Evolutionary conservation across 2,888 invertebrate species (phyloP).

Genomic region (Cyaniris semiargus): DNA sequence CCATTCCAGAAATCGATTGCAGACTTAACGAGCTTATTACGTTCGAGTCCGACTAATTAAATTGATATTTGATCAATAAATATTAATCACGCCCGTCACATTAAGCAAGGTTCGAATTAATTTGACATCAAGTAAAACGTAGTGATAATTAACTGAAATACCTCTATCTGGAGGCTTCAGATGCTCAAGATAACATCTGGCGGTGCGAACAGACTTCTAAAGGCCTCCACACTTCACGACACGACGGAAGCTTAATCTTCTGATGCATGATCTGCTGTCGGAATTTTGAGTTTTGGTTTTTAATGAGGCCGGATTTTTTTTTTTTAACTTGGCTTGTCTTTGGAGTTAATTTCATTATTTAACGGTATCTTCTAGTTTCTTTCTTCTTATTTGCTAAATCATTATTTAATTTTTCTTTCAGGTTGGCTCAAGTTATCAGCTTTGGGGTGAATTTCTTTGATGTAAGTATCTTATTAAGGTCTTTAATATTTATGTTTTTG

Average conservation of each 20-base stretch:
- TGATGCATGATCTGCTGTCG: not conserved
- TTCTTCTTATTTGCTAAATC: not conserved
- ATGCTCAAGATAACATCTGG: slow-evolving; percentile 33
- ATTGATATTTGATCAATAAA: slow-evolving; percentile 19
- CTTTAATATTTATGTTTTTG: not conserved
- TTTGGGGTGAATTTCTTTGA: not conserved
- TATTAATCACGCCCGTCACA: slow-evolving; percentile 26
- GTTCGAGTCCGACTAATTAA: slow-evolving; percentile 23
- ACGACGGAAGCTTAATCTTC: slow-evolving; percentile 15
- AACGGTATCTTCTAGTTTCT: not conserved
- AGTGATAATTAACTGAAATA: slow-evolving; percentile 31
- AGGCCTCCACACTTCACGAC: slow-evolving; percentile 1
- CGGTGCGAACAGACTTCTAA: slow-evolving; percentile 22
- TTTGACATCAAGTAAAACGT: slow-evolving; percentile 26
- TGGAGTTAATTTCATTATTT: too few species aligned
- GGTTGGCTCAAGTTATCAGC: not conserved
- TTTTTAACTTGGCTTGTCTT: too few species aligned
- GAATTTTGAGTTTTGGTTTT: slow-evolving; percentile 11
- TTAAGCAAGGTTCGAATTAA: slow-evolving; percentile 20
- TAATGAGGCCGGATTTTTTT: not conserved
- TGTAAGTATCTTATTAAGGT: not conserved
- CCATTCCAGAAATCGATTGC: not conserved
- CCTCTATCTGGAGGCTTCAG: slow-evolving; percentile 32
- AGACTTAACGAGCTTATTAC: not conserved
- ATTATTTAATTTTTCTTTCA: not conserved